A percentile compares a stretch with the other conserved stretches of the same genome.
Conservation (phyloP, 2,888 invertebrate genomes). For the Microctonus aethiopoides region DNA sequence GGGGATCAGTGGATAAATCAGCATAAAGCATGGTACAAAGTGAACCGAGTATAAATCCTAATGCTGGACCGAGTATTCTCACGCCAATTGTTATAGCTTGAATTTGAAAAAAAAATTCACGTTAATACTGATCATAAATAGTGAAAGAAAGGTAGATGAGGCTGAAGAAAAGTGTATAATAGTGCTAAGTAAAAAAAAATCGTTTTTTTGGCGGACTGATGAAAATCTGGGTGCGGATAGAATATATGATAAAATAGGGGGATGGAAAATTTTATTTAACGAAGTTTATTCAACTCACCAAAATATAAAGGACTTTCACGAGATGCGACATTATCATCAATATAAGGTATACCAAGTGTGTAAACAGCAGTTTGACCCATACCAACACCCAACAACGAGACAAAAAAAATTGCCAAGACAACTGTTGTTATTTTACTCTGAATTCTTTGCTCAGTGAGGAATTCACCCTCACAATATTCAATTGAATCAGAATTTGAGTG, state of each 20-base stretch:
- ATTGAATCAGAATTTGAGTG: slow-evolving; percentile 48
- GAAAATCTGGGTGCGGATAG: slow-evolving; percentile 10
- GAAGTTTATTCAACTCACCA: slow-evolving; percentile 77
- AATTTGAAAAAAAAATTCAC: slow-evolving; percentile 25
- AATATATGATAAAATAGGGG: slow-evolving; percentile 18
- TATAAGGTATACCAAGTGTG: slow-evolving; percentile 92
- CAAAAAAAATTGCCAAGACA: slow-evolving; percentile 88
- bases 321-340: slow-evolving; percentile 93
- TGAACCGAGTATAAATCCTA: slow-evolving; percentile 90
- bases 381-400: slow-evolving; percentile 88
- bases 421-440: slow-evolving; percentile 83
- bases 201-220: neutral
- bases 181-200: slow-evolving; percentile 7
- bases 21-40: slow-evolving; percentile 90
- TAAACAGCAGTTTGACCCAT: slow-evolving; percentile 94
- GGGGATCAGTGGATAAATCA: slow-evolving; percentile 79
- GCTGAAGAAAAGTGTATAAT: neutral
- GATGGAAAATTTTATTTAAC: slow-evolving; percentile 6
- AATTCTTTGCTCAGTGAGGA: slow-evolving; percentile 74
- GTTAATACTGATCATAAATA: too few species aligned
- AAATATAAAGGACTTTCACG: slow-evolving; percentile 92
- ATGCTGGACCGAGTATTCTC: slow-evolving; percentile 88
- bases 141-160: neutral
- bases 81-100: slow-evolving; percentile 92
- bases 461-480: slow-evolving; percentile 72